phyloP scores from a whole-genome alignment of 1,140 invertebrate genomes.

The Lordiphosa collinella region DNA sequence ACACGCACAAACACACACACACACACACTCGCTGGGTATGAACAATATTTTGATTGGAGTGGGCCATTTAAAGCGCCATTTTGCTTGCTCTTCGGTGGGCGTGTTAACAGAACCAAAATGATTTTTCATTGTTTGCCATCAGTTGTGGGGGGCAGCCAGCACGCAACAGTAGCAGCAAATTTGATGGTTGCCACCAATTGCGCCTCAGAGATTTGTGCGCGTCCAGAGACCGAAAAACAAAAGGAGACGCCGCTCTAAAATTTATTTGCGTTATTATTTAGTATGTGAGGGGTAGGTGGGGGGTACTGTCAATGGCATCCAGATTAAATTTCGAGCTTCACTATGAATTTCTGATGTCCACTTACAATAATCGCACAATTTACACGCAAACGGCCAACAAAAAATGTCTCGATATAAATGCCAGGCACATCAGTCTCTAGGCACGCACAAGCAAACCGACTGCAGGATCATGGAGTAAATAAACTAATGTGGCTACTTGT shows the following conservation, averaged over 20 bases:
- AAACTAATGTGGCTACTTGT: conserved; percentile 74
- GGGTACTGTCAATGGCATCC: background rate
- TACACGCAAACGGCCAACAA: conserved; percentile 56
- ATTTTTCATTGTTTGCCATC: too few species aligned
- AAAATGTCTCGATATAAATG: conserved; percentile 63
- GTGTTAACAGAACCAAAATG: too few species aligned
- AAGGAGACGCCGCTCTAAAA: conserved; percentile 49
- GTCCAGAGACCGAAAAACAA: conserved; percentile 6
- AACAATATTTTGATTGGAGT: too few species aligned
- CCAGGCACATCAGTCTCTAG: conserved; percentile 34
- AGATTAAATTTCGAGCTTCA: conserved; percentile 13
- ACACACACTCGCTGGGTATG: too few species aligned
- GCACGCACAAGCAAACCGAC: conserved; percentile 24
- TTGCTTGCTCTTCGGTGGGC: too few species aligned
- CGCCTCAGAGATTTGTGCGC: conserved; percentile 59
- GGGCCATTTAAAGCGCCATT: too few species aligned
- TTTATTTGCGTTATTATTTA: conserved; percentile 69
- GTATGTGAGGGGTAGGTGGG: conserved; percentile 2
- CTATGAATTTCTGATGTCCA: conserved; percentile 30
- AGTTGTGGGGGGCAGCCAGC: background rate
- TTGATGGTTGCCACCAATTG: conserved; percentile 68
- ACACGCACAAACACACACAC: too few species aligned
- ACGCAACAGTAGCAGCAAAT: conserved; percentile 1
- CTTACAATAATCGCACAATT: conserved; percentile 75
- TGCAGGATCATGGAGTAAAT: conserved; percentile 51